A percentile compares a stretch with the other conserved stretches of the same genome.
Evolutionary conservation across 2,888 invertebrate species (phyloP).

Genomic region (Apotomis capreana): DNA sequence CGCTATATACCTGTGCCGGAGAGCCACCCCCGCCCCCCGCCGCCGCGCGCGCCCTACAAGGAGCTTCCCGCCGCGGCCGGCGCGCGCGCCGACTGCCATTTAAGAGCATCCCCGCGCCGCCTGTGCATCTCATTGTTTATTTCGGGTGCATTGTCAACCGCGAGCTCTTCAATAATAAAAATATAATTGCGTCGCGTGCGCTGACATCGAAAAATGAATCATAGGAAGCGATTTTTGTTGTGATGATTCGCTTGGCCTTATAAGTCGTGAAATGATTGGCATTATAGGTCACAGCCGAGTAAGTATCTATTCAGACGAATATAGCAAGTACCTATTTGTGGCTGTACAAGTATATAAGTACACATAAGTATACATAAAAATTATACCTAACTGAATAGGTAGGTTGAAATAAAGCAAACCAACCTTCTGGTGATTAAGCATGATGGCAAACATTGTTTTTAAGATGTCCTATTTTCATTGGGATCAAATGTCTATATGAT

Average conservation of each 20-base stretch:
- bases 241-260: not conserved
- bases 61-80: constrained; percentile 37
- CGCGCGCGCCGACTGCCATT: constrained; percentile 54
- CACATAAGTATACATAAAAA: too few species aligned
- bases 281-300: too few species aligned
- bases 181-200: constrained; percentile 12
- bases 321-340: too few species aligned
- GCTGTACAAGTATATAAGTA: too few species aligned
- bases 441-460: too few species aligned
- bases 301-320: too few species aligned
- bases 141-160: constrained; percentile 38
- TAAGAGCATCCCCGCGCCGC: constrained; percentile 56
- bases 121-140: constrained; percentile 28
- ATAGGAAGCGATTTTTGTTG: not conserved
- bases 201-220: constrained; percentile 20
- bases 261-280: not conserved
- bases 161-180: constrained; percentile 11
- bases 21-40: constrained; percentile 43
- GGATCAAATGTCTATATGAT: too few species aligned
- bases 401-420: too few species aligned
- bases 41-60: constrained; percentile 39
- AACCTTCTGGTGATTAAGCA: too few species aligned
- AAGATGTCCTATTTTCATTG: too few species aligned
- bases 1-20: constrained; percentile 45
- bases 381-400: too few species aligned